Base-by-base conservation (phyloP, 2,113 vertebrate genomes). In the Alethe diademata region DNA sequence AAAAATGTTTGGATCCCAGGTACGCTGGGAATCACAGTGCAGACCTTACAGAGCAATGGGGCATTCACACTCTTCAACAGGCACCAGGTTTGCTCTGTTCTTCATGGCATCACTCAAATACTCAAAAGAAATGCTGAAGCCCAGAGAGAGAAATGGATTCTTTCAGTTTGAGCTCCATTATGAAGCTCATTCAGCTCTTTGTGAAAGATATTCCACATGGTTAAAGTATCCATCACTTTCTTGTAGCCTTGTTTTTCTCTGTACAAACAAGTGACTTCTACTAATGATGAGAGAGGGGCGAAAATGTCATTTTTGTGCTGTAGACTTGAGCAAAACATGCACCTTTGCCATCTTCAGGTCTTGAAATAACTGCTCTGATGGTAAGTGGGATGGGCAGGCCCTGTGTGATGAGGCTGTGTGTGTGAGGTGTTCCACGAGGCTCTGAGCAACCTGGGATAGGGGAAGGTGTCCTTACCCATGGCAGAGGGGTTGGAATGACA, bases 1-100 rank as follows among this genome's bases (percentile, higher is more conserved):
- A 56, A 71, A 64, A 86, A 73, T 64, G 48, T 88, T 95, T 90
- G 88, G 82, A 71, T 73, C 79, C 8, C 82, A 80, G 79, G 64
- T 80, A 50, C 0, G 2, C 4, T 48, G 86, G 88, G 90, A 92
- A 83, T 84, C 1, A 0, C 71, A 57, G 47, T 6, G 0, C 78
- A 83, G 90, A 40, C n/a, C 54, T 58, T 11, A 17, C 15, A 13
- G 90, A 80, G 87, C 60, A 56, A 0, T 19, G 43, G 80, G 72
- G 47, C 74, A 69, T 70, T 93, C 35, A 4, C n/a, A 1, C 58
- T 45, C 70, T 70, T 71, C 84, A 87, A 18, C 66, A 66, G 65
- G 62, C 43, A 53, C 17, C 6, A 64, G 48, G 9, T 47, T 74
- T 82, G 31, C 40, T 69, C 23, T 69, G 14, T 8, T n/a, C 57